Percentiles rank a stretch among this genome's conserved stretches.
Conservation (phyloP, 2,888 invertebrate species). For the Ectobius pallidus region DNA sequence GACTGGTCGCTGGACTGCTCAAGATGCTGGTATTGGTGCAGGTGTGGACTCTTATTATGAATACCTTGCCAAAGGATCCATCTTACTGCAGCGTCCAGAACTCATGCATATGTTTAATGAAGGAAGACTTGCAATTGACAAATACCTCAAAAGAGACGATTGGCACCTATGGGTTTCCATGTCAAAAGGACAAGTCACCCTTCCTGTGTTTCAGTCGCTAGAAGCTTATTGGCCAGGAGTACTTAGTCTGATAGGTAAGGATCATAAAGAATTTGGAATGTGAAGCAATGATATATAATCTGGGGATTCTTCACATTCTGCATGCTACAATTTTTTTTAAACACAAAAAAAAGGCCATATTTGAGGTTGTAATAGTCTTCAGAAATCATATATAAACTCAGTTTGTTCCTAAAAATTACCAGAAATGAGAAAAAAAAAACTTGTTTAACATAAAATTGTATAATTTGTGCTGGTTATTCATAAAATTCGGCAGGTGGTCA, state of each 20-base stretch:
- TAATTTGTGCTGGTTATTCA: too few relatives aligned
- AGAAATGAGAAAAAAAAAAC: too few relatives aligned
- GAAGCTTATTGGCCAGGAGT: conserved; percentile 99
- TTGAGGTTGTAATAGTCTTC: too few relatives aligned
- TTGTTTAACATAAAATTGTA: too few relatives aligned
- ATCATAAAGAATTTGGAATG: too few relatives aligned
- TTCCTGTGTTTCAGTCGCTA: conserved; percentile 97
- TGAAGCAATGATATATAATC: too few relatives aligned
- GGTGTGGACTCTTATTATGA: conserved; percentile 98
- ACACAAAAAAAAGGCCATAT: too few relatives aligned
- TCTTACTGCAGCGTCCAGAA: conserved; percentile 88
- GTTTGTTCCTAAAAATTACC: too few relatives aligned
- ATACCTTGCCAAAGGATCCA: conserved; percentile 95
- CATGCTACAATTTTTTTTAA: too few relatives aligned
- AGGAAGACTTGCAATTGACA: conserved; percentile 76
- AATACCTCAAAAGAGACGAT: conserved; percentile 89
- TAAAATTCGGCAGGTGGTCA: too few relatives aligned
- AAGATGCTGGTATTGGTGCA: conserved; percentile 96
- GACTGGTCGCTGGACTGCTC: conserved; percentile 95
- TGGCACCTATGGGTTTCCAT: conserved; percentile 99
- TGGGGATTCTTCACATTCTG: too few relatives aligned
- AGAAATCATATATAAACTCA: too few relatives aligned
- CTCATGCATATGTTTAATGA: conserved; percentile 90
- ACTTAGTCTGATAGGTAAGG: conserved; percentile 75
- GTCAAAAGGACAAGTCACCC: conserved; percentile 92